Base-by-base conservation (phyloP, 2,888 invertebrate genomes). In the Papilio protenor region DNA sequence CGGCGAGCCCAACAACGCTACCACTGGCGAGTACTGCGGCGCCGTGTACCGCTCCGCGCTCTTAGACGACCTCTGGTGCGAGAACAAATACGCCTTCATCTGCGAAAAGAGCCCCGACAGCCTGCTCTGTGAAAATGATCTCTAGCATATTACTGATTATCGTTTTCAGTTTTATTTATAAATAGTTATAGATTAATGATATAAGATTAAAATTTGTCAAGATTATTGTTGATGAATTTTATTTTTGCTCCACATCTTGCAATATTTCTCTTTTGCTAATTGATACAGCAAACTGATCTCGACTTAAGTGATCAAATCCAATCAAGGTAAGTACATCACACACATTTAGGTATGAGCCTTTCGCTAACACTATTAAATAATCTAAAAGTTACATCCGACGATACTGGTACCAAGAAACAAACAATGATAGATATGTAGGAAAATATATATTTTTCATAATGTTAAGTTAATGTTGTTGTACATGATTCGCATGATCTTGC, bases 31-130 rank as follows among this genome's bases (percentile, higher is more conserved):
- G 79, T 86, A 18, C 77, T 90, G 88, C 64, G 87, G 87, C 0
- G 81, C 83, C 0, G 81, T 90, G 10, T 85, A 83, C 77, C 81
- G 88, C 2, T 71, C 71, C 1, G 88, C 84, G 0, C 47, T 79
- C 12, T 76, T 88, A 0, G 84, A 87, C n/a, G 89, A 90, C 77
- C 75, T 85, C 10, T 87, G 86, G 85, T 90, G 87, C 70, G 82
- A 84, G 23, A 79, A 80, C 23, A 23, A 40, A 1, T 82, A 82
- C 45, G 80, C 83, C 0, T 87, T 86, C 66, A 79, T 87, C 40
- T 87, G 87, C 70, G 88, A 88, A 76, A 87, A 85, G 78, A 79
- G 78, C 40, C 85, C 86, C 0, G 79, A 78, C 33, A 86, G 83
- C 59, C 52, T 87, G 55, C 52, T 81, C 1, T 83, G 83, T 57